Base-by-base conservation (phyloP, 2,797 vertebrate genomes). In the Taenioides sp. region DNA sequence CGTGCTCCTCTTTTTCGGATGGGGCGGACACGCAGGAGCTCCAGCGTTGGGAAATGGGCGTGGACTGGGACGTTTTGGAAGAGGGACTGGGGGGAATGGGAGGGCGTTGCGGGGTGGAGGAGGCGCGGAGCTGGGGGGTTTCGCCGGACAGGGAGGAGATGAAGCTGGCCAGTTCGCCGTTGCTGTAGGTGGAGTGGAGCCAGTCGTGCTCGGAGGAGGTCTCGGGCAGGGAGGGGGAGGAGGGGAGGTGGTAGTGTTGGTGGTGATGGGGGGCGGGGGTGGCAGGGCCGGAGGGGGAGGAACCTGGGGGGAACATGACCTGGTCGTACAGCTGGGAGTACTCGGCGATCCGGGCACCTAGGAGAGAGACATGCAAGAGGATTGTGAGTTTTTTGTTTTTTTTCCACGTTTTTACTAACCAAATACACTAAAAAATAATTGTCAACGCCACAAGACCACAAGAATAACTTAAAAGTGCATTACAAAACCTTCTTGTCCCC, bases 261-360 rank as follows among this genome's bases (percentile, higher is more conserved):
- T 77, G 75, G 4, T 65, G 12, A 63, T 75, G 3, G 73, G 40
- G 78, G 22, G 66, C 89, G 85, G 84, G 93, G 91, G 78, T 89
- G 18, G 91, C 72, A 47, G 94, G 84, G 55, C 96, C 96, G 7
- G 28, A 61, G 59, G 59, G 5, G 27, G 59, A 59, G 14, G 57
- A 34, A 17, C 59, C 59, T 3, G 59, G 28, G 85, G 94, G 95
- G 80, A 97, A 98, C 81, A 96, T 90, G 16, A 98, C 94, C 92
- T 99, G 97, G 74, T 99, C 97, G 12, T 99, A 99, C 73, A 99
- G 93, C 62, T 98, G 96, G 14, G 97, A 98, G 90, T 99, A 99
- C 85, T 98, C 98, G 2, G 98, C 97, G 89, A 99, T 99, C 90
- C 96, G 95, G 63, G 97, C 97, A 91, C 98, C 98, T 99, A 61